A percentile compares a stretch with the other conserved stretches of the same genome.
These are phyloP conservation scores for Eustalomyia histrio DNA, from an alignment of 2,888 invertebrate genomes.

Conservation along the genomic window DNA sequence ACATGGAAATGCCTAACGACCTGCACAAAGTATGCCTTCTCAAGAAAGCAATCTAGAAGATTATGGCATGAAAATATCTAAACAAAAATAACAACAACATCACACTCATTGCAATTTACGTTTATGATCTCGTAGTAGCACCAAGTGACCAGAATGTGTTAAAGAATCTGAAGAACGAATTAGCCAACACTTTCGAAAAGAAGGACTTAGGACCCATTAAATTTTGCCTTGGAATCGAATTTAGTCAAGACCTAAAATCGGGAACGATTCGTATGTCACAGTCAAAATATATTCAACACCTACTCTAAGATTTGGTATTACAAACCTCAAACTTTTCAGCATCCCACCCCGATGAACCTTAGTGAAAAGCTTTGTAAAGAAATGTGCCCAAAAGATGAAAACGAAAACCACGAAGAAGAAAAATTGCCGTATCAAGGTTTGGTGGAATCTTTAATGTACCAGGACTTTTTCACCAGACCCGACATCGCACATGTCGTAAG, in stretches of 20 bases:
- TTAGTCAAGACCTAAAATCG: conserved; percentile 30
- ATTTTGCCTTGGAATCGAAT: conserved; percentile 58
- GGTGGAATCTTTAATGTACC: conserved; percentile 59
- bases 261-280: conserved; percentile 39
- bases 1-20: conserved; percentile 60
- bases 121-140: conserved; percentile 43
- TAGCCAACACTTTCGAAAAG: conserved; percentile 50
- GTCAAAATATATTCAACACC: conserved; percentile 40
- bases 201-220: conserved; percentile 53
- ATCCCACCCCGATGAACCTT: conserved; percentile 59
- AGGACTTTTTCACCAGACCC: conserved; percentile 52
- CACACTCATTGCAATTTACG: conserved; percentile 45
- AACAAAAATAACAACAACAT: conserved; percentile 41
- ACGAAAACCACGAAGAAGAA: conserved; percentile 36
- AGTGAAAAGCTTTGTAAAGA: conserved; percentile 48
- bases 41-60: conserved; percentile 63
- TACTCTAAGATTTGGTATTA: not conserved
- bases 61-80: conserved; percentile 66
- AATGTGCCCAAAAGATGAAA: conserved; percentile 44
- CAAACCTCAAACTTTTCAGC: too few species aligned
- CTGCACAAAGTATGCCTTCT: conserved; percentile 54
- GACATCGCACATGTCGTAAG: conserved; percentile 64
- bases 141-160: conserved; percentile 34
- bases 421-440: conserved; percentile 52
- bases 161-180: conserved; percentile 26